Evolutionary conservation across 2,113 vertebrate species (phyloP).

Genomic region (Alosa alosa): DNA sequence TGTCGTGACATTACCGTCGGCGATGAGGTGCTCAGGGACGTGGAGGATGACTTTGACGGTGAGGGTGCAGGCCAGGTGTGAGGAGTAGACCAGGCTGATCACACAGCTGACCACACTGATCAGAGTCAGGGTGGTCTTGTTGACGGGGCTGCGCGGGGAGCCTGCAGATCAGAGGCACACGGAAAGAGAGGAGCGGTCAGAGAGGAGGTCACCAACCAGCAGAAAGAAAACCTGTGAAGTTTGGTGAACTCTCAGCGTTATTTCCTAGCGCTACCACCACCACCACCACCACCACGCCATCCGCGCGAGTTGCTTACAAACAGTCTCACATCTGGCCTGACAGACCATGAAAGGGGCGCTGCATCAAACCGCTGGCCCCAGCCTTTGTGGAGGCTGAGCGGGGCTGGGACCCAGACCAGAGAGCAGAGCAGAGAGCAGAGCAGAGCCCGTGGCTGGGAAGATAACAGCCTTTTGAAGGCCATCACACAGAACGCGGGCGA

Average conservation of each 20-base stretch:
- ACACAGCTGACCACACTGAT: conserved; percentile 94
- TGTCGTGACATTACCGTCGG: conserved; percentile 80
- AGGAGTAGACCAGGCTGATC: conserved; percentile 88
- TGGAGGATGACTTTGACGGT: conserved; percentile 92
- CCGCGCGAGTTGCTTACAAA: conserved; percentile 52
- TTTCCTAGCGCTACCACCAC: conserved; percentile 13
- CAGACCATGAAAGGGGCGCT: conserved; percentile 55
- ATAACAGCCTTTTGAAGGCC: conserved; percentile 56
- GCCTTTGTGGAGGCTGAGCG: conserved; percentile 47
- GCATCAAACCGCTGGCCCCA: conserved; percentile 45
- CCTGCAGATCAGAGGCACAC: conserved; percentile 69
- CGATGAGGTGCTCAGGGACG: conserved; percentile 94
- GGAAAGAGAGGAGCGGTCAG: neutral
- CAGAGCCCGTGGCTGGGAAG: conserved; percentile 42
- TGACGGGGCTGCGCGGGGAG: conserved; percentile 93
- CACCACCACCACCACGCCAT: conserved; percentile 21
- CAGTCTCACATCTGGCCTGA: conserved; percentile 50
- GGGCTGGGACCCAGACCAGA: conserved; percentile 33
- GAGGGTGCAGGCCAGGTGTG: conserved; percentile 89
- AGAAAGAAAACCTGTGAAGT: conserved; percentile 43
- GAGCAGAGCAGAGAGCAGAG: neutral
- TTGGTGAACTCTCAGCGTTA: conserved; percentile 16
- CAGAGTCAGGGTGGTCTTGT: conserved; percentile 95
- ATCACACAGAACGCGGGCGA: conserved; percentile 46
- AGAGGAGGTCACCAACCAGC: conserved; percentile 27